Percentiles rank a stretch among this genome's conserved stretches.
phyloP scores from a whole-genome alignment of 1,140 invertebrate genomes.

The Ruditapes philippinarum region DNA sequence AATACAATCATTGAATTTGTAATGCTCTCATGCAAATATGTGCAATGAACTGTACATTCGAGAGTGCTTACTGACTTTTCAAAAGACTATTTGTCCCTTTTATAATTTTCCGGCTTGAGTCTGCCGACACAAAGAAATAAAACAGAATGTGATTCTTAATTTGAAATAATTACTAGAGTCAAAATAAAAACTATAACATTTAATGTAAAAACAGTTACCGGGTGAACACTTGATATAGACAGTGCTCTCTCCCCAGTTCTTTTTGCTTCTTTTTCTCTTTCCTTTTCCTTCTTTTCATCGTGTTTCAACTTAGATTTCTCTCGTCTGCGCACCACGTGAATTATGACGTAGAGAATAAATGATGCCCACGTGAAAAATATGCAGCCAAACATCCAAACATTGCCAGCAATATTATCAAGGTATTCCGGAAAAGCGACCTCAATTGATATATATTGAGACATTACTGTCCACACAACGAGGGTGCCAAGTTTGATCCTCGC shows the following conservation, averaged over 20 bases:
- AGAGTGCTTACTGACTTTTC: too few relatives aligned
- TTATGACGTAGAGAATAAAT: constrained; percentile 27
- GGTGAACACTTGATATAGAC: background rate
- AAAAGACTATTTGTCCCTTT: too few relatives aligned
- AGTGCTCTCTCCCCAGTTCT: background rate
- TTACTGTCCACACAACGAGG: constrained; percentile 19
- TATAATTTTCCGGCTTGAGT: too few relatives aligned
- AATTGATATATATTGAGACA: constrained; percentile 6
- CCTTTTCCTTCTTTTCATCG: constrained; percentile 14
- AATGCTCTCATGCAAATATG: too few relatives aligned
- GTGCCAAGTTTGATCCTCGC: constrained; percentile 42
- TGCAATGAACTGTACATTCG: too few relatives aligned
- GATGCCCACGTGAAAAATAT: constrained; percentile 26
- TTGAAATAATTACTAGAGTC: too few relatives aligned
- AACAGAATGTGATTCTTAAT: too few relatives aligned
- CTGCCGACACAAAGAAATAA: too few relatives aligned
- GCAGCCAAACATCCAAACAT: constrained; percentile 23
- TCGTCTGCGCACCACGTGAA: constrained; percentile 24
- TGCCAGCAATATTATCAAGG: constrained; percentile 14
- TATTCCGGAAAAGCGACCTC: constrained; percentile 13
- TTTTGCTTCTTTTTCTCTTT: background rate
- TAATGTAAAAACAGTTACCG: background rate
- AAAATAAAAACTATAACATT: too few relatives aligned
- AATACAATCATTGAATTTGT: too few relatives aligned
- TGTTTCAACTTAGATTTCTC: background rate